phyloP scores from a whole-genome alignment of 2,797 vertebrate genomes.

The Capromys pilorides region DNA sequence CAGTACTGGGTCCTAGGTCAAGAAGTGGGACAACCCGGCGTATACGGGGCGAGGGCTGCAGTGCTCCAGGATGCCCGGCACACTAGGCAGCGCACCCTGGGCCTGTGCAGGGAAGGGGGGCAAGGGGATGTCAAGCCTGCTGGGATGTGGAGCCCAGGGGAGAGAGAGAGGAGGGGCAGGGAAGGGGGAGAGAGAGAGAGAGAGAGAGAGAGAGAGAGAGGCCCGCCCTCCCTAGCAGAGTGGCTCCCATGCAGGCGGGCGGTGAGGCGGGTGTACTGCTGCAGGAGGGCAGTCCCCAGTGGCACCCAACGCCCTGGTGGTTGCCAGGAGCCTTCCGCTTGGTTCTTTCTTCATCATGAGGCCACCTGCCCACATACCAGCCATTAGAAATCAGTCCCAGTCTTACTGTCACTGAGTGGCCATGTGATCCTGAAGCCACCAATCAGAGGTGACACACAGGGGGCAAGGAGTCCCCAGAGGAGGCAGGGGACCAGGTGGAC shows the following conservation, averaged over 20 bases:
- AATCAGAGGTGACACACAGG: background rate
- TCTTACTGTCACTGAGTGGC: background rate
- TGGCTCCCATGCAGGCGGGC: background rate
- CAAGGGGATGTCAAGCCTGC: background rate
- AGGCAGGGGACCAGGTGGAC: background rate
- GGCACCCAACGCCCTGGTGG: background rate
- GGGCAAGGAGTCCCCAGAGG: background rate
- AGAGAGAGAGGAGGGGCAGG: background rate
- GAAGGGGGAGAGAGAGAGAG: too few relatives aligned
- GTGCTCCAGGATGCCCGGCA: too few relatives aligned
- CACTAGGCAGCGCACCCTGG: too few relatives aligned
- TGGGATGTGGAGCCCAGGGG: background rate
- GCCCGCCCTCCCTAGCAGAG: background rate
- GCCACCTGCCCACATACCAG: background rate
- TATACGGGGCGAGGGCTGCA: background rate
- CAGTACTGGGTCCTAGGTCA: background rate
- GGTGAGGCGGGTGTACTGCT: too few relatives aligned
- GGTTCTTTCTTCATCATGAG: background rate
- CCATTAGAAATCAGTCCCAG: background rate
- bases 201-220: too few relatives aligned
- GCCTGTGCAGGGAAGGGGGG: background rate
- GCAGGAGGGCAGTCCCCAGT: background rate
- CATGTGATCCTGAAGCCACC: background rate
- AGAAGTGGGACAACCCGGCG: background rate
- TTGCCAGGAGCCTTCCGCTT: background rate